These are phyloP conservation scores for Sitobion miscanthi DNA, from an alignment of 1,140 invertebrate species.

Conservation along the genomic window DNA sequence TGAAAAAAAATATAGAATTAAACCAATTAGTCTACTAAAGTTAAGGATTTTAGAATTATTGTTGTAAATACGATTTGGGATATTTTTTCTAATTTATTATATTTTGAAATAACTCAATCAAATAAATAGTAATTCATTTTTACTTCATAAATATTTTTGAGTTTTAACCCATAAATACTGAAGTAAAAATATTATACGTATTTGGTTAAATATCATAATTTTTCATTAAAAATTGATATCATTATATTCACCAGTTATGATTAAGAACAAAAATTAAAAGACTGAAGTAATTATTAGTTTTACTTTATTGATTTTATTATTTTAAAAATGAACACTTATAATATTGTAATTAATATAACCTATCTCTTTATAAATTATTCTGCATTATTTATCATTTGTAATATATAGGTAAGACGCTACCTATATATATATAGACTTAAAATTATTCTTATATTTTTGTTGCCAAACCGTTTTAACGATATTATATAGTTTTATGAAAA, in stretches of 20 bases:
- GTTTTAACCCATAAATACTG: background rate
- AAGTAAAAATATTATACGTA: background rate
- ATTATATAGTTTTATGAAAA: background rate
- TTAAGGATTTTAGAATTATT: background rate
- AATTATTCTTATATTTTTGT: no score
- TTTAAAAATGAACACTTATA: background rate
- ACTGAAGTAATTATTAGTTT: background rate
- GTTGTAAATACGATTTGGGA: no score
- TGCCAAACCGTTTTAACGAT: background rate
- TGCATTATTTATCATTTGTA: background rate
- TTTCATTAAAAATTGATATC: background rate
- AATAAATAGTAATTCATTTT: no score
- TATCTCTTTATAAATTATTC: background rate
- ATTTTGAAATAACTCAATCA: background rate
- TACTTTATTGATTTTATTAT: background rate
- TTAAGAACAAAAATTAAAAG: background rate
- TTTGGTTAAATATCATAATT: background rate
- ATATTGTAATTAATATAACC: background rate
- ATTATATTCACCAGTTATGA: background rate
- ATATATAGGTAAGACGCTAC: background rate
- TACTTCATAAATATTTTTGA: no score
- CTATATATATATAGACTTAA: background rate
- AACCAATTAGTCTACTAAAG: background rate
- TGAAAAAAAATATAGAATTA: background rate
- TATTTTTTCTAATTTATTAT: background rate